Evolutionary conservation across 1,140 invertebrate genomes (phyloP).

Genomic region (Drosophila sechellia): DNA sequence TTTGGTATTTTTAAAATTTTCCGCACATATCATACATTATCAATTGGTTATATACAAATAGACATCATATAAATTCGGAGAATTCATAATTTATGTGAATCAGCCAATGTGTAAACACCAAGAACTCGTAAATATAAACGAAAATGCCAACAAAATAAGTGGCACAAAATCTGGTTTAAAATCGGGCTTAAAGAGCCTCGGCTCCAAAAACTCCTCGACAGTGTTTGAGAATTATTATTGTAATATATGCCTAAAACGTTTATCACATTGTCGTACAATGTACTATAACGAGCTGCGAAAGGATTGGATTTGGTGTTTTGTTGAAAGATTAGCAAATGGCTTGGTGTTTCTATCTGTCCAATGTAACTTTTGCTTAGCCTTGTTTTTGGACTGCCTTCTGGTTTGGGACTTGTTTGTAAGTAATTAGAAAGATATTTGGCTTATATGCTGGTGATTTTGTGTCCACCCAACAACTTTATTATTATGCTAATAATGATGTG

Average conservation of each 20-base stretch:
- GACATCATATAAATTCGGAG: slow-evolving; percentile 15
- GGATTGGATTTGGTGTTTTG: slow-evolving; percentile 25
- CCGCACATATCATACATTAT: slow-evolving; percentile 11
- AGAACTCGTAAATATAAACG: slow-evolving; percentile 61
- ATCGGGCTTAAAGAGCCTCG: slow-evolving; percentile 1
- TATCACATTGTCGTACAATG: slow-evolving; percentile 44
- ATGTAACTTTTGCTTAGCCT: slow-evolving; percentile 29
- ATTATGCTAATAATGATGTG: slow-evolving; percentile 13
- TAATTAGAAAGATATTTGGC: slow-evolving; percentile 58
- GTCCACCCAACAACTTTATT: slow-evolving; percentile 47
- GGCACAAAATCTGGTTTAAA: not conserved
- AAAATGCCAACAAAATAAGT: slow-evolving; percentile 38
- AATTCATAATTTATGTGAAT: slow-evolving; percentile 62
- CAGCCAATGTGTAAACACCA: slow-evolving; percentile 31
- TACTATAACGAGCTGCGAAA: slow-evolving; percentile 2
- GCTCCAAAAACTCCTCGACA: slow-evolving; percentile 27
- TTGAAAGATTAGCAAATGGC: slow-evolving; percentile 56
- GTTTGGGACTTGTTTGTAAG: slow-evolving; percentile 56
- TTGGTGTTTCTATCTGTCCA: slow-evolving; percentile 17
- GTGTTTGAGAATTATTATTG: slow-evolving; percentile 42
- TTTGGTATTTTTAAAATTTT: not conserved
- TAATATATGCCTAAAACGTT: slow-evolving; percentile 53
- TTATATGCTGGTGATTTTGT: slow-evolving; percentile 27
- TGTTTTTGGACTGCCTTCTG: slow-evolving; percentile 22
- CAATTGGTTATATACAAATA: slow-evolving; percentile 12